Evolutionary conservation across 2,113 vertebrate genomes (phyloP).

Genomic region (Pyxicephalus adspersus): DNA sequence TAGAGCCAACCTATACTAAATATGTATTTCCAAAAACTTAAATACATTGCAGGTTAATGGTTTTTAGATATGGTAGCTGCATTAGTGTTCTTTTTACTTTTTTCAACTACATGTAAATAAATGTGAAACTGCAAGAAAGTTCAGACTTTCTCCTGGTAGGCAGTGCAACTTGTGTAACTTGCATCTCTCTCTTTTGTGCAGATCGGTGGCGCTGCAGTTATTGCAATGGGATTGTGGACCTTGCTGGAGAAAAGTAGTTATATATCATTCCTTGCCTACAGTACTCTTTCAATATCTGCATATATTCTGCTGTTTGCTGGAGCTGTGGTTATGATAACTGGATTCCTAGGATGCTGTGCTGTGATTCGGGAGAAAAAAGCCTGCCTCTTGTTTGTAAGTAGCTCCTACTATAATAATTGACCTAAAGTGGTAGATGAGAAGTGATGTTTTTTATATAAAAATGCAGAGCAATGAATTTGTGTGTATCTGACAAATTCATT

Average conservation of each 20-base stretch:
- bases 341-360: constrained; percentile 83
- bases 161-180: too few species aligned
- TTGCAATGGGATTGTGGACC: constrained; percentile 84
- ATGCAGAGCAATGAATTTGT: too few species aligned
- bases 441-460: too few species aligned
- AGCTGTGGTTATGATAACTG: constrained; percentile 78
- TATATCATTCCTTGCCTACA: constrained; percentile 80
- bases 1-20: too few species aligned
- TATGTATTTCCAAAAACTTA: too few species aligned
- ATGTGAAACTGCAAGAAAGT: neutral
- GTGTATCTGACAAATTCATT: too few species aligned
- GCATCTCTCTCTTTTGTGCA: constrained; percentile 54
- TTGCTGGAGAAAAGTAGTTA: constrained; percentile 83
- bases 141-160: too few species aligned
- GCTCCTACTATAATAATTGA: neutral
- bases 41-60: too few species aligned
- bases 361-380: constrained; percentile 79
- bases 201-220: constrained; percentile 77
- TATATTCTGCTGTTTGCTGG: constrained; percentile 84
- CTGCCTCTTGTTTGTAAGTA: constrained; percentile 78
- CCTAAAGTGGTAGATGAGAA: rapidly evolving
- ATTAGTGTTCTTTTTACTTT: too few species aligned
- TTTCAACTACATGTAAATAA: too few species aligned
- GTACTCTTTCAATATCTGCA: constrained; percentile 80
- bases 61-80: too few species aligned